Evolutionary conservation across 2,888 invertebrate genomes (phyloP).

Genomic region (Strigamia maritima): DNA sequence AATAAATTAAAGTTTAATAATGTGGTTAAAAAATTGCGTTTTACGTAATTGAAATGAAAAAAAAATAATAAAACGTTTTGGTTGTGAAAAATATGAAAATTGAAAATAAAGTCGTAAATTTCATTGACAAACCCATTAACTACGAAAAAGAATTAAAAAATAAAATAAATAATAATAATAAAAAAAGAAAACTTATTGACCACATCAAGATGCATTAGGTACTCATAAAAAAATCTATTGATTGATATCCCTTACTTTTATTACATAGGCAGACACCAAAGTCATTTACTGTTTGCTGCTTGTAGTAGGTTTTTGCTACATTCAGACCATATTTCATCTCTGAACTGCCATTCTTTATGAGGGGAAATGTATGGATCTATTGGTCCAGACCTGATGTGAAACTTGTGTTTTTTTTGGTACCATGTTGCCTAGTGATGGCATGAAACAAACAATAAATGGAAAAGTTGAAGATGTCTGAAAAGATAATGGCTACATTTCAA

Average conservation of each 20-base stretch:
- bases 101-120: background rate
- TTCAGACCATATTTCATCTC: background rate
- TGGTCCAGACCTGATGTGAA: background rate
- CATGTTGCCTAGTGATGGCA: slow-evolving; percentile 19
- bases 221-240: slow-evolving; percentile 19
- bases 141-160: background rate
- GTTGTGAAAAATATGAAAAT: background rate
- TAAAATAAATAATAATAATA: background rate
- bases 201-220: background rate
- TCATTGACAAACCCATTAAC: slow-evolving; percentile 4
- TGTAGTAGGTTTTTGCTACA: background rate
- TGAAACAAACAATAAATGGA: background rate
- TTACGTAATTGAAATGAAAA: too few relatives aligned
- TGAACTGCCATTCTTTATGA: slow-evolving; percentile 19
- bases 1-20: too few relatives aligned
- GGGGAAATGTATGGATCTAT: slow-evolving; percentile 19
- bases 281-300: slow-evolving; percentile 8
- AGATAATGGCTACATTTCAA: background rate
- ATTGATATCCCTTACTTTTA: slow-evolving; percentile 2
- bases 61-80: too few relatives aligned
- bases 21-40: too few relatives aligned
- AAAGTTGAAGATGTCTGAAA: background rate
- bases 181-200: slow-evolving; percentile 3
- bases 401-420: slow-evolving; percentile 7
- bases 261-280: slow-evolving; percentile 11